Evolutionary conservation across 2,797 vertebrate genomes (phyloP), one percentile per base, ranked within the genome.

Genomic region (Micrastur ruficollis): DNA sequence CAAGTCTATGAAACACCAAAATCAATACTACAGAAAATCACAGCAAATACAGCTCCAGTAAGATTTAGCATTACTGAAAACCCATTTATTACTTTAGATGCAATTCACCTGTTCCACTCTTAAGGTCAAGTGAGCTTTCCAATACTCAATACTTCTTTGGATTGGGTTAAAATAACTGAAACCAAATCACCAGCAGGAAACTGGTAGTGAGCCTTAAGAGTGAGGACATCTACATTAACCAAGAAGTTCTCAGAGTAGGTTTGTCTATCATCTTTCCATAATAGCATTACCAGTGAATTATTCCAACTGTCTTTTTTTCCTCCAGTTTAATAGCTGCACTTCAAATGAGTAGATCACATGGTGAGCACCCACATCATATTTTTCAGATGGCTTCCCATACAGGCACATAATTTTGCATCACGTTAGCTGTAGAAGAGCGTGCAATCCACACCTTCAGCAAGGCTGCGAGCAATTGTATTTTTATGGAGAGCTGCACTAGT

Each of bases 341-440:
- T 65, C 26, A 70, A 63, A 66, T 3, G 8, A 13, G 10, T 3
- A n/a, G 50, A 62, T 26, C 19, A 78, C 2, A 52, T 0, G 0
- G 53, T 2, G 27, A 42, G 42, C 9, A 61, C 23, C 53, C 29
- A 26, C 1, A 1, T 1, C 3, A 21, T 14, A 17, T 52, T 80
- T 79, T 38, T 62, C 47, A 27, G 52, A 25, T 3, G 3, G 27
- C 2, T 5, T 62, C 42, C 50, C 38, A 15, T 3, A 56, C 4
- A 27, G 18, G 9, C 17, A 80, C 5, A 5, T 8, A 55, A 72
- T n/a, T 78, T 34, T 25, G 34, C 25, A 21, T 7, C n/a, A 7
- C 0, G 2, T 40, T 14, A 44, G 34, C 0, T 66, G 67, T 3
- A 22, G 14, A 62, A 40, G 4, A 25, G 7, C 2, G 2, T 4